These are phyloP conservation scores for Agrypnus murinus DNA, from an alignment of 2,888 invertebrate genomes.

Conservation along the genomic window DNA sequence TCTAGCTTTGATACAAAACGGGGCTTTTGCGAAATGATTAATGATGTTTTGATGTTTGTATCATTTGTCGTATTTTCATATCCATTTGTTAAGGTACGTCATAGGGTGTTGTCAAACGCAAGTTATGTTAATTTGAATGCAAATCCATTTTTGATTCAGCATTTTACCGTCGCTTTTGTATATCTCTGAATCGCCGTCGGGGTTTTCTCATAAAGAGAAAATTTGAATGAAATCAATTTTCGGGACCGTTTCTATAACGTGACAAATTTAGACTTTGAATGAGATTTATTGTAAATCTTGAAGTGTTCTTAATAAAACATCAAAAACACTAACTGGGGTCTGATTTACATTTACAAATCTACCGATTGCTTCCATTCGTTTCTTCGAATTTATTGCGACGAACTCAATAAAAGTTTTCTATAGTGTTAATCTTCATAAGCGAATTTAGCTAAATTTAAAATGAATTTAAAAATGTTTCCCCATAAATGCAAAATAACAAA, in stretches of 20 bases:
- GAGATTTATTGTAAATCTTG: slow-evolving; percentile 41
- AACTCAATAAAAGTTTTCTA: slow-evolving; percentile 42
- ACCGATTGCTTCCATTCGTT: no score
- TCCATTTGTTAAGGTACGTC: slow-evolving; percentile 53
- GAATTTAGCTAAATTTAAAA: slow-evolving; percentile 3
- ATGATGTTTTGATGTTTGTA: slow-evolving; percentile 54
- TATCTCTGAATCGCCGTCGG: slow-evolving; percentile 25
- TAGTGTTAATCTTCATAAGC: slow-evolving; percentile 34
- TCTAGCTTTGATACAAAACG: slow-evolving; percentile 33
- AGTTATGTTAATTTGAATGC: slow-evolving; percentile 57
- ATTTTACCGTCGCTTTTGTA: slow-evolving; percentile 42
- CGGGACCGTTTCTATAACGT: slow-evolving; percentile 34
- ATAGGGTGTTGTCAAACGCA: slow-evolving; percentile 46
- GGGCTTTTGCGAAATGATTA: slow-evolving; percentile 52
- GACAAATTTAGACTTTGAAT: slow-evolving; percentile 41
- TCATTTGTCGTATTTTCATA: slow-evolving; percentile 57
- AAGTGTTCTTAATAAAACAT: slow-evolving; percentile 41
- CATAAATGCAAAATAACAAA: slow-evolving; percentile 43
- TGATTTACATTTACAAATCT: slow-evolving; percentile 20
- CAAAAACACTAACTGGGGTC: slow-evolving; percentile 35
- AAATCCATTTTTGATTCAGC: slow-evolving; percentile 47
- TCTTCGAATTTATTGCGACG: slow-evolving; percentile 26
- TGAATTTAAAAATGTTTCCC: no score
- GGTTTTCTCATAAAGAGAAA: slow-evolving; percentile 18
- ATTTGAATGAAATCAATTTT: slow-evolving; percentile 51